Percentiles rank a stretch among this genome's conserved stretches.
These are phyloP conservation scores for Trimorus sp. DNA, from an alignment of 2,888 invertebrate species.

Conservation along the genomic window DNA sequence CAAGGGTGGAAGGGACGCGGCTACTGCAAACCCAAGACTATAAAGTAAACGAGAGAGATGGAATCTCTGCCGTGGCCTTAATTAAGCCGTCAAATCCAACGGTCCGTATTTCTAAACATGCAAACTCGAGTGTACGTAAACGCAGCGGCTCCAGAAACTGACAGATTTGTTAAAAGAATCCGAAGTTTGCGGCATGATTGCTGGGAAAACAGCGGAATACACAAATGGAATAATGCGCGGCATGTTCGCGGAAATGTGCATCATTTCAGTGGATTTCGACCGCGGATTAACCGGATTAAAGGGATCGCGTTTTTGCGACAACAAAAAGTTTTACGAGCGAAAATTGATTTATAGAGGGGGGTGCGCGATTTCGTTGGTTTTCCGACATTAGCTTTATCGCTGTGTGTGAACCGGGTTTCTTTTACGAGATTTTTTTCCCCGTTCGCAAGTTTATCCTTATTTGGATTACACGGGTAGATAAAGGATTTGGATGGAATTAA, in stretches of 20 bases:
- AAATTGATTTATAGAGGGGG: too few relatives aligned
- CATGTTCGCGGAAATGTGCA: constrained; percentile 28
- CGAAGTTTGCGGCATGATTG: constrained; percentile 47
- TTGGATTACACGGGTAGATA: too few relatives aligned
- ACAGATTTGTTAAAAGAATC: constrained; percentile 65
- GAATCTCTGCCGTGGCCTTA: constrained; percentile 70
- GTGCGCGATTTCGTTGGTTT: neutral
- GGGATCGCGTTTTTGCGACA: too few relatives aligned
- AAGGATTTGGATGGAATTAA: neutral
- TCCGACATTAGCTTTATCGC: neutral
- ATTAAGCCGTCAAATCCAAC: constrained; percentile 75
- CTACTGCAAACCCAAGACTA: constrained; percentile 56
- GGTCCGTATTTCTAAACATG: constrained; percentile 68
- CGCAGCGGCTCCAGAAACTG: constrained; percentile 61
- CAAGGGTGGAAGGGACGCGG: constrained; percentile 35
- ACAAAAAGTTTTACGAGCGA: too few relatives aligned
- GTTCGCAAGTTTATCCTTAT: too few relatives aligned
- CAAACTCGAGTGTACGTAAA: constrained; percentile 65
- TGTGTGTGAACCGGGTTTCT: too few relatives aligned
- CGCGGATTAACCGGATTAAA: neutral
- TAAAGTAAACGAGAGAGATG: constrained; percentile 64
- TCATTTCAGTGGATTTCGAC: constrained; percentile 8
- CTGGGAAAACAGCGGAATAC: constrained; percentile 35
- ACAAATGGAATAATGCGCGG: constrained; percentile 28
- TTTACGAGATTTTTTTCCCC: too few relatives aligned